Evolutionary conservation across 2,113 vertebrate species (phyloP).

Genomic region (Sialia sialis): DNA sequence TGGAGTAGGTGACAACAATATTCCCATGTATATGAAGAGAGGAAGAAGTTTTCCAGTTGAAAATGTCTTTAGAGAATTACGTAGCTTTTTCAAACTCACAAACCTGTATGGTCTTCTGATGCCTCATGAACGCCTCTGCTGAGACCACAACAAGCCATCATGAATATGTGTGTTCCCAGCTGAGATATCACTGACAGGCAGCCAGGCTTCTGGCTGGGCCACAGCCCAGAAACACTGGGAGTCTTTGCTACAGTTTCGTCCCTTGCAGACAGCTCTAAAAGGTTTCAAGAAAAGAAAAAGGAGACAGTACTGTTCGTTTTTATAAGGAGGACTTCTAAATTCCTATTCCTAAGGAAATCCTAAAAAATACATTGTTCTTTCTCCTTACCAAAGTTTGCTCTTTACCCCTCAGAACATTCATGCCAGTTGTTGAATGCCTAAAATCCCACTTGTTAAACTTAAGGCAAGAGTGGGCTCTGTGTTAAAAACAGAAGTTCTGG

Average conservation of each 20-base stretch:
- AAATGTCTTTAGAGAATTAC: neutral
- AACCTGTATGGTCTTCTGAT: neutral
- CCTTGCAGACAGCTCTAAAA: neutral
- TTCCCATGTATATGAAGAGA: neutral
- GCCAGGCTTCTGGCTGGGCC: neutral
- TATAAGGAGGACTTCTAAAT: neutral
- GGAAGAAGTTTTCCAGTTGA: neutral
- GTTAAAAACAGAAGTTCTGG: neutral
- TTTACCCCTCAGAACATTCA: neutral
- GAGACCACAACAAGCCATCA: neutral
- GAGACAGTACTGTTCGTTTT: neutral
- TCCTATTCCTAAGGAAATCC: neutral
- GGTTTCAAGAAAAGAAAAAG: neutral
- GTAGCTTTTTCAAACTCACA: neutral
- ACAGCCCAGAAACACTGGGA: neutral
- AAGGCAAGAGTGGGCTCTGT: neutral
- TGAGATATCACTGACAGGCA: neutral
- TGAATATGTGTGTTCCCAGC: neutral
- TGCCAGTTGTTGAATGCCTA: neutral
- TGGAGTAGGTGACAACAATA: neutral
- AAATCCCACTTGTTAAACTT: neutral
- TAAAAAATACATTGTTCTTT: neutral
- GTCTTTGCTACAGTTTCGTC: neutral
- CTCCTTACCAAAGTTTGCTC: neutral
- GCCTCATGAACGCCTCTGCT: neutral